Evolutionary conservation across 2,113 vertebrate genomes (phyloP).

Genomic region (Oreochromis spilurus): DNA sequence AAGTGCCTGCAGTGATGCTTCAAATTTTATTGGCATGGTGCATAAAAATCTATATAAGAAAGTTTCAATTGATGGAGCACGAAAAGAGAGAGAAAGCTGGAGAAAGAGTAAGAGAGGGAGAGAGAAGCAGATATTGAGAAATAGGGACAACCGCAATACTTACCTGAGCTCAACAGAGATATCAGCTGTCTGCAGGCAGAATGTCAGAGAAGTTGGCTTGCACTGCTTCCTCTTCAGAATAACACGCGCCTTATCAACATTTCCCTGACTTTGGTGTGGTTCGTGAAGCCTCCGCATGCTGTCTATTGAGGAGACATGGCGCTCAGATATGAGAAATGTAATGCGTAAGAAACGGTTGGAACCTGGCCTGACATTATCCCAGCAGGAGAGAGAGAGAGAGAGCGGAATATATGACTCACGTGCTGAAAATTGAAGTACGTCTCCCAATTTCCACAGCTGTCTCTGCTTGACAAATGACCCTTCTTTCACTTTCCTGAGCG

Average conservation of each 20-base stretch:
- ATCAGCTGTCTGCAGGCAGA: slow-evolving; percentile 46
- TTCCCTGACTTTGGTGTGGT: not conserved
- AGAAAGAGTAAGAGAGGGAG: not conserved
- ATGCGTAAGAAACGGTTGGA: not conserved
- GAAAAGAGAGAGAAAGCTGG: not conserved
- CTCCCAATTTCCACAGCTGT: slow-evolving; percentile 35
- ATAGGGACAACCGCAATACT: not conserved
- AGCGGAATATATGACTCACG: not conserved
- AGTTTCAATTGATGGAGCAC: not conserved
- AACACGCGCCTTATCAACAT: not conserved
- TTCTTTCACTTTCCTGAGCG: slow-evolving; percentile 25
- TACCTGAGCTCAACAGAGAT: slow-evolving; percentile 9
- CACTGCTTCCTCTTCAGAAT: slow-evolving; percentile 4
- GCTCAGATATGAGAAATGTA: slow-evolving; percentile 14
- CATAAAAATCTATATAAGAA: not conserved
- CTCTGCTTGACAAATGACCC: slow-evolving; percentile 44
- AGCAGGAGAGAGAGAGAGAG: not conserved
- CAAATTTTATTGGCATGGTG: slow-evolving; percentile 5
- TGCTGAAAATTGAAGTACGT: slow-evolving; percentile 36
- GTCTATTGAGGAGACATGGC: not conserved
- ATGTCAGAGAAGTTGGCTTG: slow-evolving; percentile 21
- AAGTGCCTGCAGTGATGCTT: not conserved
- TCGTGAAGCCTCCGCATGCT: not conserved
- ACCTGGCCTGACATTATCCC: slow-evolving; percentile 4
- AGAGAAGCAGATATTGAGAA: not conserved